Conservation (phyloP, 2,797 vertebrate species). For the Buphagus erythrorhynchus region DNA sequence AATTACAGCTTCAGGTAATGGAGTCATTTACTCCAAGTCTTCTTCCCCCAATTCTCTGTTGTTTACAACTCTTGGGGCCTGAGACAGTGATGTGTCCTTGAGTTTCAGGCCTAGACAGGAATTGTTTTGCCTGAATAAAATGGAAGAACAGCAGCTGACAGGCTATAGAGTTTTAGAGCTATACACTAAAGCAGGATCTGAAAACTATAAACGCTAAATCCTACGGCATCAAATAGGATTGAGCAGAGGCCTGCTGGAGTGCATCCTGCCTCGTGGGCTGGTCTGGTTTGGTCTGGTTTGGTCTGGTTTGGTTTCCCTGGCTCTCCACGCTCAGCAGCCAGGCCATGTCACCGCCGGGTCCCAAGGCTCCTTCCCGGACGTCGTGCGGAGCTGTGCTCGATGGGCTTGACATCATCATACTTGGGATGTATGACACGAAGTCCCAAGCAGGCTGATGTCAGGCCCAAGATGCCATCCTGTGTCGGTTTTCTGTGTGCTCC, state of each 20-base stretch:
- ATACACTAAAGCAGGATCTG: background rate
- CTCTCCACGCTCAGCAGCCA: background rate
- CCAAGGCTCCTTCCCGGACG: slow-evolving; percentile 31
- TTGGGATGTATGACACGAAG: slow-evolving; percentile 78
- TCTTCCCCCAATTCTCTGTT: background rate
- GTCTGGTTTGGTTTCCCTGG: background rate
- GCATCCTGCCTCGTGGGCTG: background rate
- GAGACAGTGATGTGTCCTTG: background rate
- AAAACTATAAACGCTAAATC: background rate
- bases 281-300: background rate
- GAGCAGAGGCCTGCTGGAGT: background rate
- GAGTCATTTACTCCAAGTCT: no score
- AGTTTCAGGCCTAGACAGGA: background rate
- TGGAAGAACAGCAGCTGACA: rapidly evolving
- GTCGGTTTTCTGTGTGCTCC: slow-evolving; percentile 50
- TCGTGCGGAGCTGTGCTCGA: slow-evolving; percentile 72
- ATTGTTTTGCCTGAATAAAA: background rate
- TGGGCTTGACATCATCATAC: slow-evolving; percentile 82
- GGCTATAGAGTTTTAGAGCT: no score
- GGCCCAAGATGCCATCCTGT: slow-evolving; percentile 77
- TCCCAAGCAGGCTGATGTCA: slow-evolving; percentile 78
- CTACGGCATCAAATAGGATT: rapidly evolving
- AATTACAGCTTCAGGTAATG: background rate
- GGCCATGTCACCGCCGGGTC: background rate
- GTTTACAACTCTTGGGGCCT: rapidly evolving